A percentile compares a stretch with the other conserved stretches of the same genome.
These are phyloP conservation scores for Hoplias malabaricus DNA, from an alignment of 2,113 vertebrate genomes.

Conservation along the genomic window DNA sequence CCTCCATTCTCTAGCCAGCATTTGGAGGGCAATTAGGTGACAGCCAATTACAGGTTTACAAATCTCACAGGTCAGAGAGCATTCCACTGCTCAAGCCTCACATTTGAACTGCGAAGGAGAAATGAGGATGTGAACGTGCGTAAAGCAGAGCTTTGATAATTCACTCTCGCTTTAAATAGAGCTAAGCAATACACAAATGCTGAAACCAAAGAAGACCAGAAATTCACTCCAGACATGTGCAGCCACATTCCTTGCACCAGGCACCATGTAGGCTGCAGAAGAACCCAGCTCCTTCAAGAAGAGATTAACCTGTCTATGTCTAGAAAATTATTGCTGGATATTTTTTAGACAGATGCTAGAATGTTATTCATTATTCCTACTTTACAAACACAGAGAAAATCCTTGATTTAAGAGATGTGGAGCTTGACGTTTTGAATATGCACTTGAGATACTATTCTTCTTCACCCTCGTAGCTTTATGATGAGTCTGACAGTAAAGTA, in stretches of 20 bases:
- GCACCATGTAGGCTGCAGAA: too few relatives aligned
- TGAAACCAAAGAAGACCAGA: not conserved
- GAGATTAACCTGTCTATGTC: not conserved
- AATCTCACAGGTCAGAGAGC: slow-evolving; percentile 38
- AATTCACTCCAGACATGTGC: not conserved
- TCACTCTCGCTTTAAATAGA: not conserved
- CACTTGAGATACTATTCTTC: too few relatives aligned
- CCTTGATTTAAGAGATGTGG: not conserved
- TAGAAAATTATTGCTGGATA: not conserved
- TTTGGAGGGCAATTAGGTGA: slow-evolving; percentile 45
- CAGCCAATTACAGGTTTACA: slow-evolving; percentile 49
- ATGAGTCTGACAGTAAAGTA: too few relatives aligned
- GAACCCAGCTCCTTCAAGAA: not conserved
- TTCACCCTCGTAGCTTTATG: too few relatives aligned
- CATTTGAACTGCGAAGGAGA: not conserved
- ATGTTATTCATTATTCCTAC: not conserved
- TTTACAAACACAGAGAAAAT: not conserved
- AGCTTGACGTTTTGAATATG: not conserved
- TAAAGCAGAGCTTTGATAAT: not conserved
- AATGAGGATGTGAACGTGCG: not conserved
- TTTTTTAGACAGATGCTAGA: not conserved
- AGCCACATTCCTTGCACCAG: not conserved
- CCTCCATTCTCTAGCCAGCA: slow-evolving; percentile 20
- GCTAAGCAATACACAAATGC: not conserved
- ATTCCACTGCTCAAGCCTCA: not conserved